Evolutionary conservation across 2,113 vertebrate genomes (phyloP).

Genomic region (Anguilla rostrata): DNA sequence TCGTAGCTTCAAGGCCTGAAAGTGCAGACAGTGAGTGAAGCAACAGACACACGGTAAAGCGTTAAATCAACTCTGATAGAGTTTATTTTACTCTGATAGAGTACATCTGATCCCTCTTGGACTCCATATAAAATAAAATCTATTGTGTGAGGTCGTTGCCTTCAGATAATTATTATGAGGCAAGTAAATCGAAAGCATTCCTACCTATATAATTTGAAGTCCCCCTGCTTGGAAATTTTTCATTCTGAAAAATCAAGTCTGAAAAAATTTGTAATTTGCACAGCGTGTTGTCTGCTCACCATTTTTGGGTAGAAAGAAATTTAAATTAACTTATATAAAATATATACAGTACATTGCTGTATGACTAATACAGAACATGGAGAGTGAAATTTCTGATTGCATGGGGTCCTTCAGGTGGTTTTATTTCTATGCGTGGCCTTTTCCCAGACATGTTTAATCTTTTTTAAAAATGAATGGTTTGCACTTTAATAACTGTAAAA

Average conservation of each 20-base stretch:
- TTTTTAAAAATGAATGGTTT: conserved; percentile 32
- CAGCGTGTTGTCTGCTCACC: not conserved
- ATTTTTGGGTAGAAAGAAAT: too few species aligned
- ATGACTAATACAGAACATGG: not conserved
- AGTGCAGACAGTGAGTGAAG: not conserved
- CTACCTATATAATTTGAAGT: not conserved
- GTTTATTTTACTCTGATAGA: too few species aligned
- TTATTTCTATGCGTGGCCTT: not conserved
- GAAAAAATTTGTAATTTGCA: not conserved
- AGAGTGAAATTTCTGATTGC: not conserved
- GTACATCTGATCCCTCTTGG: too few species aligned
- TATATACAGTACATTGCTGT: not conserved
- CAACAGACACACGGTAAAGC: not conserved
- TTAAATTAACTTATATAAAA: too few species aligned
- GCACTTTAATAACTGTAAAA: conserved; percentile 55
- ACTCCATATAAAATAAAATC: too few species aligned
- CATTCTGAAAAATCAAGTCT: not conserved
- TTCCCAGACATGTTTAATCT: not conserved
- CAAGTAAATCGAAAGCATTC: not conserved
- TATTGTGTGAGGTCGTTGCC: too few species aligned
- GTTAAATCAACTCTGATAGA: too few species aligned
- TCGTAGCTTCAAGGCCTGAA: conserved; percentile 59
- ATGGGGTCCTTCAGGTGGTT: not conserved
- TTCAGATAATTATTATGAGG: too few species aligned
- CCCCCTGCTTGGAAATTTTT: not conserved